Evolutionary conservation across 2,113 vertebrate species (phyloP), one percentile per base, ranked within the genome.

Genomic region (Bolborhynchus lineola): DNA sequence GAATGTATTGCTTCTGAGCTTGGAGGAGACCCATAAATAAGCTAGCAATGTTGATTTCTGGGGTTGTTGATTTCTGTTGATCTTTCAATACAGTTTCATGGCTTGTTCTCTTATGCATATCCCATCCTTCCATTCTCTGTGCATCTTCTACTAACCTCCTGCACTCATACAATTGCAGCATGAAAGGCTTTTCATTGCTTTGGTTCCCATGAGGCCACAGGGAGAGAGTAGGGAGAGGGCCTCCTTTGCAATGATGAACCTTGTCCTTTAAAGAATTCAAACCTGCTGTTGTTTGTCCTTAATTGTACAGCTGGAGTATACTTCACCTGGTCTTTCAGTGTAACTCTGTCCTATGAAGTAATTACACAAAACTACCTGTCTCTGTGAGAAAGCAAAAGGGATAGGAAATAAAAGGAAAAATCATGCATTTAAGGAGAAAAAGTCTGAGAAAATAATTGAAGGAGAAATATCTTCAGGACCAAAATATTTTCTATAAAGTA

Each of bases 151-250:
- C 62, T 74, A 67, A 79, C 7, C 19, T 91, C 9, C 14, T 63
- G 24, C 35, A 49, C 41, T 52, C 53, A 11, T 33, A 37, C 1
- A 0, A 28, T 21, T 10, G 0, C 21, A 52, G 20, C 20, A 39
- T 5, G 3, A 57, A 64, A 13, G 19, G 10, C 1, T 53, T 5
- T 74, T 23, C 9, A 24, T 80, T 37, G 7, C 16, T 47, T 5
- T 53, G 14, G 3, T 28, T 10, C 23, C 15, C 16, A 10, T 21
- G 7, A 44, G 35, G 17, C 13, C 53, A 10, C 14, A 26, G 11
- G 6, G 16, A 0, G 0, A 3, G 49, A 49, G 16, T 1, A 28
- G 14, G 1, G 13, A 53, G 4, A 60, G 3, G 10, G 11, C 2
- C 4, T 64, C 15, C 55, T 77, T 15, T 6, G 10, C 23, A 35